These are phyloP conservation scores for Muscicapa striata DNA, from an alignment of 2,797 vertebrate genomes.

Conservation along the genomic window DNA sequence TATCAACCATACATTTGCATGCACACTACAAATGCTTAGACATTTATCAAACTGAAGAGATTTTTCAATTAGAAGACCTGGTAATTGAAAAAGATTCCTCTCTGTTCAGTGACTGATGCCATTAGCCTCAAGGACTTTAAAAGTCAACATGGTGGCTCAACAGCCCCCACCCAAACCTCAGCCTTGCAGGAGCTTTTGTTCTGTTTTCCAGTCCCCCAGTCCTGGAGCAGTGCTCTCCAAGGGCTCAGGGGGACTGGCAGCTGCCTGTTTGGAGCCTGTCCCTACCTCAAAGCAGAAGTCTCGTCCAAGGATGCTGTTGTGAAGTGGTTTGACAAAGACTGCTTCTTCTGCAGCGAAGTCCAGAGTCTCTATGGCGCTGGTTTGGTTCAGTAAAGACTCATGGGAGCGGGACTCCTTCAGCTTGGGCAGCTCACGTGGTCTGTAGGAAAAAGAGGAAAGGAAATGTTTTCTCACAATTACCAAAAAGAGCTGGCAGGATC, in stretches of 20 bases:
- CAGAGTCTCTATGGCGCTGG: conserved; percentile 87
- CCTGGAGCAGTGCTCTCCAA: background rate
- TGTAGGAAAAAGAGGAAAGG: conserved; percentile 46
- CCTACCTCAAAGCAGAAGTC: conserved; percentile 98
- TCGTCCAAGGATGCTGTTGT: conserved; percentile 94
- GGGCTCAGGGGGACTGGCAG: background rate
- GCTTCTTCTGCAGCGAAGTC: conserved; percentile 90
- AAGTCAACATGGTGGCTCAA: background rate
- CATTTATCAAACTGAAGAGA: background rate
- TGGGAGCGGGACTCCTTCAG: conserved; percentile 92
- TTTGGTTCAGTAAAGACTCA: conserved; percentile 90
- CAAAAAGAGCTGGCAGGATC: background rate
- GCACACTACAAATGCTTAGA: background rate
- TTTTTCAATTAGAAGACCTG: background rate
- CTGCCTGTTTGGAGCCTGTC: background rate
- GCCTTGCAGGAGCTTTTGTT: background rate
- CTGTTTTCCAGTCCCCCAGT: background rate
- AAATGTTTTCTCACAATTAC: conserved; percentile 1
- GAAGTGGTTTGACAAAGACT: conserved; percentile 89
- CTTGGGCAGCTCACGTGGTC: conserved; percentile 87
- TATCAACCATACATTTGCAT: background rate
- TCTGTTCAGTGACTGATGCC: background rate
- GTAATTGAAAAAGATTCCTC: conserved; percentile 1
- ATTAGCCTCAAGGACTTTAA: conserved; percentile 1
- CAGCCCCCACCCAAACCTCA: conserved; percentile 8